Base-by-base conservation (phyloP, 2,888 invertebrate species). In the Apantesis nais region DNA sequence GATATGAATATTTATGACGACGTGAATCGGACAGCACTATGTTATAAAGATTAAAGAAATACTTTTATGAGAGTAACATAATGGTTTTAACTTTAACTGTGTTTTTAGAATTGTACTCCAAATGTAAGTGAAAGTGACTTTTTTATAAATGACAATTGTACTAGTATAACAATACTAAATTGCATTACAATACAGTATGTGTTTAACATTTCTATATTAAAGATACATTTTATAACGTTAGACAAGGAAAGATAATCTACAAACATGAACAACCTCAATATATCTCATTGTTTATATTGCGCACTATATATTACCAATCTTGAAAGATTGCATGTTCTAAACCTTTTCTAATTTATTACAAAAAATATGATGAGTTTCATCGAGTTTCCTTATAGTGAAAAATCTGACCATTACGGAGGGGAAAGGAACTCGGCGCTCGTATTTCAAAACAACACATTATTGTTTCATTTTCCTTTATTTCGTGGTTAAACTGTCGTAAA, bases 361-460 rank as follows among this genome's bases (percentile, higher is more conserved):
- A 65, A 58, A 81, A 88, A 86, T 87, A 86, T 80, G 82, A 83
- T 84, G 79, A 85, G 85, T 91, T 91, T 93, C 90, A 87, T 86
- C 89, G 87, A 85, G 89, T 90, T 92, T 89, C 86, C 87, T 88
- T 87, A 86, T 87, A 83, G 88, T 92, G 93, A 94, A 93, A 94
- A 94, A 94, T 94, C 89, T 90, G 79, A 84, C 91, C 88, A 93
- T 93, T 93, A 92, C 85, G 77, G 78, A 81, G 87, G 89, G 87
- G 86, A 86, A 85, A 88, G 82, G 81, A 84, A 83, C 85, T 86
- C 85, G 76, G 76, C 75, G 89, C 86, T 90, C 92, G 87, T 93
- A 93, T 92, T 93, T 93, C 93, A 93, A 92, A 93, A 92, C 89
- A 93, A 90, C 93, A 92, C 93, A 90, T 94, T 93, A 93, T 91